A percentile compares a stretch with the other conserved stretches of the same genome.
Conservation (phyloP, 2,797 vertebrate genomes). For the Macrochelys suwanniensis region DNA sequence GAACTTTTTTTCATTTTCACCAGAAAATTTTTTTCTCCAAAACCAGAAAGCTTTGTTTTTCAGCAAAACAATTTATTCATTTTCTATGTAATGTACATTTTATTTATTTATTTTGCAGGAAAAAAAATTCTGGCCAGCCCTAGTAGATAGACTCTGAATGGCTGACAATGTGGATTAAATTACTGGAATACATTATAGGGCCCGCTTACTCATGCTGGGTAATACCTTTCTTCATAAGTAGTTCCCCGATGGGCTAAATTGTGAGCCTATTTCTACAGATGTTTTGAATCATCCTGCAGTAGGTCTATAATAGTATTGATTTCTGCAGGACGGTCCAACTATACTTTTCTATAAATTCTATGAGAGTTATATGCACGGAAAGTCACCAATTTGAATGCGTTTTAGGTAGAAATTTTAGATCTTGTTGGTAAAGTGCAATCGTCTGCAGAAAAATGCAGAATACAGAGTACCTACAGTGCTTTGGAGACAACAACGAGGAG, state of each 20-base stretch:
- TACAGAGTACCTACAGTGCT: neutral
- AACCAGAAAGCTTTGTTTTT: neutral
- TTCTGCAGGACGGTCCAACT: neutral
- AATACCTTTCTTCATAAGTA: neutral
- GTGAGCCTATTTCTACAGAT: neutral
- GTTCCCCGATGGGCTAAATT: neutral
- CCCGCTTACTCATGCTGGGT: neutral
- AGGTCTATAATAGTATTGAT: neutral
- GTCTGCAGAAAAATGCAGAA: accelerated
- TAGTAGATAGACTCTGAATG: neutral
- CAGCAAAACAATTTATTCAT: neutral
- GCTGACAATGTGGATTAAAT: neutral
- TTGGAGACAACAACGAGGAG: neutral
- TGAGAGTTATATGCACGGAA: accelerated
- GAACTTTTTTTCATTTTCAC: no score
- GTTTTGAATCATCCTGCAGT: neutral
- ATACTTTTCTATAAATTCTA: neutral
- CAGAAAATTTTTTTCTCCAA: neutral
- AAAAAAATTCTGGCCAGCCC: neutral
- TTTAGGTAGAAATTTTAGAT: neutral
- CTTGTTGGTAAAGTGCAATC: neutral
- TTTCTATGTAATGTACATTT: neutral
- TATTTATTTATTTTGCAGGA: neutral
- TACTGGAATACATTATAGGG: neutral
- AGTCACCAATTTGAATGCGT: neutral